Base-by-base conservation (phyloP, 23 tunicate species). In the Halocynthia aurantium region DNA sequence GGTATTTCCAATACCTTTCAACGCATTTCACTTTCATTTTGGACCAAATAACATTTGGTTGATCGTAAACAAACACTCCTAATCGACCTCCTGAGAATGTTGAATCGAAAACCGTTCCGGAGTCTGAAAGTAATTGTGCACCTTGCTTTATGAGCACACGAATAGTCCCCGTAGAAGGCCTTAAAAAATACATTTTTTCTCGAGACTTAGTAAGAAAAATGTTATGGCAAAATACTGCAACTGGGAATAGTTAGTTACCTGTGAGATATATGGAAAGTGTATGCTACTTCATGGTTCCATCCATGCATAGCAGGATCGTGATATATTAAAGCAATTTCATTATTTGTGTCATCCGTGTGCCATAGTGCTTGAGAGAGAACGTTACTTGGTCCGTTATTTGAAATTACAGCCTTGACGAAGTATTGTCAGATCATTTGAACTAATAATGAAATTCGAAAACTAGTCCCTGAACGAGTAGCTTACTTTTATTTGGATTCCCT, bases 11-110 rank as follows among this genome's bases (percentile, higher is more conserved):
- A 31, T 52, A 77, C 82, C 82, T 62, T 61, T 77, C 72, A 6
- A 61, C 58, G 17, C 82, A 77, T 55, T 63, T 50, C 0, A 77
- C 72, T 77, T 77, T 63, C 13, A 77, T 21, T 6, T 77, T 31
- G 7, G 82, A 77, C 82, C 82, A 77, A 77, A 77, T 77, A 10
- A 77, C 82, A 55, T 77, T 49, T 19, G 55, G 50, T 62, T 77
- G 82, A 13, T 61, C 61, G 52, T 19, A 63, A 15, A 72, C 67
- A 13, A 63, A 51, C 72, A 77, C 72, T 8, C 82, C 82, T 17
- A 64, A 58, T 64, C 82, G 69, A 6, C 82, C 82, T 6, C 82
- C 82, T 18, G 82, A 64, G 72, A 64, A 77, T 7, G 49, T 63
- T 44, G 82, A 64, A 20, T 77, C 82, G 5, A 51, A 77, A 22